Conservation (phyloP, 2,797 vertebrate genomes). For the Cygnus olor region DNA sequence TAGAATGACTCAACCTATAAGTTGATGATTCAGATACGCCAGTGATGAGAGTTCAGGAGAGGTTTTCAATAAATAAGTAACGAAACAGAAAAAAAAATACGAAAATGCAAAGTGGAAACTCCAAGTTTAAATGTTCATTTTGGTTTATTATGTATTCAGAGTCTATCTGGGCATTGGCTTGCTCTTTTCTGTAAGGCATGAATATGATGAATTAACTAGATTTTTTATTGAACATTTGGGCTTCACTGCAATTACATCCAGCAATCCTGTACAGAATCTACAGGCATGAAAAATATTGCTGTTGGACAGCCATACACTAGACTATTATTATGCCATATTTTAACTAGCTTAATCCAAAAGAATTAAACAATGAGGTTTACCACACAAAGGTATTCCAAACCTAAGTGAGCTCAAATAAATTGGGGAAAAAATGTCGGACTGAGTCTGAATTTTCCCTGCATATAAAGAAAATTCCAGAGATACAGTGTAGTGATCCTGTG, state of each 20-base stretch:
- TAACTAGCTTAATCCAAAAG: neutral
- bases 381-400: neutral
- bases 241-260: neutral
- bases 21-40: conserved; percentile 7
- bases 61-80: conserved; percentile 10
- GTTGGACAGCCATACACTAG: neutral
- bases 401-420: neutral
- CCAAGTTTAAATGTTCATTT: conserved; percentile 10
- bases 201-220: neutral
- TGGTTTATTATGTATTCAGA: neutral
- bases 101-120: neutral
- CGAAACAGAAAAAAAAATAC: neutral
- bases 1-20: conserved; percentile 35
- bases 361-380: neutral
- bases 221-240: neutral
- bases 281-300: neutral
- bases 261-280: neutral
- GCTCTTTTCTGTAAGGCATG: conserved; percentile 13
- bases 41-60: neutral
- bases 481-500: neutral
- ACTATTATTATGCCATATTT: neutral
- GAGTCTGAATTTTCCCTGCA: neutral
- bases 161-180: neutral
- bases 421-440: neutral
- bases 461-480: neutral